Evolutionary conservation across 2,113 vertebrate species (phyloP), one percentile per base, ranked within the genome.

Genomic region (Elaphurus davidianus): DNA sequence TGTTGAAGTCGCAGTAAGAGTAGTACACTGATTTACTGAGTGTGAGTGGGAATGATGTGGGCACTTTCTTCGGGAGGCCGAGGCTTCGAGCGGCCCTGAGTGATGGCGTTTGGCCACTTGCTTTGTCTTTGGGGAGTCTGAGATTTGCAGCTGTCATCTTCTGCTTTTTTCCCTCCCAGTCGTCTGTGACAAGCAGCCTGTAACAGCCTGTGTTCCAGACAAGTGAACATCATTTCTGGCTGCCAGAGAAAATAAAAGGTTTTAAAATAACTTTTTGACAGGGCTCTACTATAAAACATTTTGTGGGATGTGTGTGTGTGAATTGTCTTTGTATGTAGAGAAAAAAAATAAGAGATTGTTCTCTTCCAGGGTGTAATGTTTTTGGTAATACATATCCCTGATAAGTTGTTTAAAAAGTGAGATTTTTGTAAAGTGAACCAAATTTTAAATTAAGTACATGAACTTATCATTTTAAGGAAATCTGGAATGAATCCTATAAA

Each of bases 211-310:
- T 54, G 86, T 83, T 95, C 84, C 93, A 96, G 96, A 96, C 90
- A 67, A 57, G 90, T 78, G 85, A 92, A 88, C 62, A 47, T 94
- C 85, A 62, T 81, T 96, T 76, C 78, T 96, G 97, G 94, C 64
- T 96, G 92, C 85, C 95, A 96, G 87, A 97, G 83, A 91, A 94
- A 78, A 90, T 67, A 87, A 93, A 96, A 85, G 47, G 54, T 91
- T 97, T 95, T 88, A 78, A 87, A 67, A 89, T 85, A 83, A 60
- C 67, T 92, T 92, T 90, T 62, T 88, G 95, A 97, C 85, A 78
- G 60, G 81, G 64, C 59, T 94, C 14, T 62, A 19, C 76, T 40
- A 8, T 47, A 54, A 84, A 45, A 25, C 57, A 79, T 87, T 96
- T 36, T 43, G 86, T 76, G 79, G 36, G 50, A n/a, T 79, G 64